Evolutionary conservation across 2,888 invertebrate species (phyloP).

Genomic region (Schizotus pectinicornis): DNA sequence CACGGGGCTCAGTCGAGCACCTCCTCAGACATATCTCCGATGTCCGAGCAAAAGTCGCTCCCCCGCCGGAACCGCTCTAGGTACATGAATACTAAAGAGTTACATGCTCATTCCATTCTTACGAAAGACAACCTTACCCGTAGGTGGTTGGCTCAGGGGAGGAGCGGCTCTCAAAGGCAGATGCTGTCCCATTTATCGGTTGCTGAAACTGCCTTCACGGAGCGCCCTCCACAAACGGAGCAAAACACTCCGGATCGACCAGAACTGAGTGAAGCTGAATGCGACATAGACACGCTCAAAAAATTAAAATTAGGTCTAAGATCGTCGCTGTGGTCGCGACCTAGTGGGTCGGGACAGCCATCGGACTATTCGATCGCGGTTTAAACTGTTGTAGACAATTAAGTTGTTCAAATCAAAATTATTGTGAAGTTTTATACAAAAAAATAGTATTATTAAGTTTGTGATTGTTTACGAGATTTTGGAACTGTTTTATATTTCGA

Average conservation of each 20-base stretch:
- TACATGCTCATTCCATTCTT: conserved; percentile 36
- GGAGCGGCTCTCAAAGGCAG: conserved; percentile 61
- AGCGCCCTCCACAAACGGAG: conserved; percentile 47
- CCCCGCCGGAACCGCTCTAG: conserved; percentile 73
- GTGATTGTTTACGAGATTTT: conserved; percentile 45
- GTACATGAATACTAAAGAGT: conserved; percentile 57
- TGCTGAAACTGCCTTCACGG: conserved; percentile 64
- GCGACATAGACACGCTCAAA: conserved; percentile 76
- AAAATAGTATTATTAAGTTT: conserved; percentile 46
- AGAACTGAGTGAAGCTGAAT: conserved; percentile 73
- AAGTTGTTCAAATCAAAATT: conserved; percentile 29
- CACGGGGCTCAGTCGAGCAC: conserved; percentile 79
- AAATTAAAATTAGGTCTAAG: conserved; percentile 73
- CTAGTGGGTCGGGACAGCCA: conserved; percentile 61
- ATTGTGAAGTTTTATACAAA: conserved; percentile 38
- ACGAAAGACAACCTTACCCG: conserved; percentile 38
- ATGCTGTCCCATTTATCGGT: conserved; percentile 69
- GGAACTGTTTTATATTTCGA: conserved; percentile 39
- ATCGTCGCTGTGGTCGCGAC: conserved; percentile 74
- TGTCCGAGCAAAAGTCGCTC: conserved; percentile 78
- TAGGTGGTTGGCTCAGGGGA: conserved; percentile 61
- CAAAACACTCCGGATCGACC: conserved; percentile 61
- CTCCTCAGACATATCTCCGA: conserved; percentile 78
- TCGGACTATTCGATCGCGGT: conserved; percentile 79
- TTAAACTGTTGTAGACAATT: conserved; percentile 52